Percentiles rank a stretch among this genome's conserved stretches.
Conservation (phyloP, 2,113 vertebrate genomes). For the Hydrolagus affinis region DNA sequence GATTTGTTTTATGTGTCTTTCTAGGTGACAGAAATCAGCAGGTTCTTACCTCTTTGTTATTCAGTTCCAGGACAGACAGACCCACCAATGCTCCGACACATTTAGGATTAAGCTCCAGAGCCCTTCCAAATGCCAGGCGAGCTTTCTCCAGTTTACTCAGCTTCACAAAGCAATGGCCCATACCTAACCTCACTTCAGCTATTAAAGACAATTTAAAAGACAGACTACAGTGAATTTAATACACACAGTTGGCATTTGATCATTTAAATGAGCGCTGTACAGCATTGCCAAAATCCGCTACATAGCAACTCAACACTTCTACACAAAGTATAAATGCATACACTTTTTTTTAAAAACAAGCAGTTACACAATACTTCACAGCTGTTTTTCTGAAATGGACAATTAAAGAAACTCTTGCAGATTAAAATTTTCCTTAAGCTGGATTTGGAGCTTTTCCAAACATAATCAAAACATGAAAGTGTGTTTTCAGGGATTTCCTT, state of each 20-base stretch:
- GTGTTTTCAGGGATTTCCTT: slow-evolving; percentile 5
- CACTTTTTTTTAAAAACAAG: too few species aligned
- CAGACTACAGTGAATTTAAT: too few species aligned
- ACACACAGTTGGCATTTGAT: too few species aligned
- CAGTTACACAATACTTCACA: too few species aligned
- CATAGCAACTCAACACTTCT: too few species aligned
- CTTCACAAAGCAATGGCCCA: slow-evolving; percentile 97
- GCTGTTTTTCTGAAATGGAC: too few species aligned
- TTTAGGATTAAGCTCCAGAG: slow-evolving; percentile 89
- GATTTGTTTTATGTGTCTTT: not conserved
- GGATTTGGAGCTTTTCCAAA: not conserved
- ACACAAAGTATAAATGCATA: too few species aligned
- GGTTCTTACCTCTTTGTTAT: slow-evolving; percentile 80
- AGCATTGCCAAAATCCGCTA: too few species aligned
- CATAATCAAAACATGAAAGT: not conserved
- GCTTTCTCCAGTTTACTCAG: slow-evolving; percentile 95
- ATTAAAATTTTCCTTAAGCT: too few species aligned
- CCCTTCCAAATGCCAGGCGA: slow-evolving; percentile 83
- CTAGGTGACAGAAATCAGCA: not conserved
- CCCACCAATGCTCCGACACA: slow-evolving; percentile 94
- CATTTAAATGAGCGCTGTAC: too few species aligned
- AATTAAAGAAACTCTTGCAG: too few species aligned
- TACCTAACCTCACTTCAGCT: slow-evolving; percentile 92
- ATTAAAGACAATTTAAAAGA: slow-evolving; percentile 36
- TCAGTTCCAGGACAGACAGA: slow-evolving; percentile 90